phyloP scores from a whole-genome alignment of 1,140 invertebrate genomes.

The Steinernema khuongi region DNA sequence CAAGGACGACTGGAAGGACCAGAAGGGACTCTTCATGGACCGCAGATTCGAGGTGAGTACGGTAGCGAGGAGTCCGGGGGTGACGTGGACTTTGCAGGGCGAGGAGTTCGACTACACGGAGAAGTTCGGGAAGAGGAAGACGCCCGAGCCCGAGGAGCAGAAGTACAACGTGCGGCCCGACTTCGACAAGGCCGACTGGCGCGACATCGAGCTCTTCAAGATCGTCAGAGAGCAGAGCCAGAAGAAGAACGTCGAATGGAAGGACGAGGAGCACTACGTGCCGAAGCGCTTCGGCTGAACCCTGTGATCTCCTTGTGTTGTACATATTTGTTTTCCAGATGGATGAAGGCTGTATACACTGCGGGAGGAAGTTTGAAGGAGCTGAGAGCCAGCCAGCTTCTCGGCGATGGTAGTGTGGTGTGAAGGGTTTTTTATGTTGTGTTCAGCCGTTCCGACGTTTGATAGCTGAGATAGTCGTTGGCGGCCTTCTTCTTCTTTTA shows the following conservation, averaged over 20 bases:
- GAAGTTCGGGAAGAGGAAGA: slow-evolving; percentile 36
- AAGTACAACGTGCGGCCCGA: slow-evolving; percentile 56
- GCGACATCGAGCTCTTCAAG: slow-evolving; percentile 58
- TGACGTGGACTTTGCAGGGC: slow-evolving; percentile 49
- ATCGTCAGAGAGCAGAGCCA: slow-evolving; percentile 41
- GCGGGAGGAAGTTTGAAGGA: too few relatives aligned
- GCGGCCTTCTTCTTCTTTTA: too few relatives aligned
- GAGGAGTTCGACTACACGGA: slow-evolving; percentile 52
- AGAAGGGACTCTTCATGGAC: slow-evolving; percentile 40
- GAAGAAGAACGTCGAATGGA: slow-evolving; percentile 33
- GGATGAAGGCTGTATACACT: too few relatives aligned
- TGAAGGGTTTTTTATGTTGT: too few relatives aligned
- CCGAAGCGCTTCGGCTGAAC: slow-evolving; percentile 38
- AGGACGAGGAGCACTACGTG: slow-evolving; percentile 52
- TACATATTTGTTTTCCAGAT: too few relatives aligned
- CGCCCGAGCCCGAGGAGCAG: slow-evolving; percentile 41
- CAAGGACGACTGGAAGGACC: slow-evolving; percentile 37
- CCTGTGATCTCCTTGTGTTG: slow-evolving; percentile 15
- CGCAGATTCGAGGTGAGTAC: slow-evolving; percentile 9
- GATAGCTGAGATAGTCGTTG: too few relatives aligned
- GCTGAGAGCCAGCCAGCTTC: too few relatives aligned
- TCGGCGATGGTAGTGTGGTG: too few relatives aligned
- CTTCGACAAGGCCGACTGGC: slow-evolving; percentile 58
- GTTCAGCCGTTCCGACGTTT: too few relatives aligned
- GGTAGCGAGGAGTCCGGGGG: neutral